These are phyloP conservation scores for Mobula hypostoma DNA, from an alignment of 2,113 vertebrate species.

Conservation along the genomic window DNA sequence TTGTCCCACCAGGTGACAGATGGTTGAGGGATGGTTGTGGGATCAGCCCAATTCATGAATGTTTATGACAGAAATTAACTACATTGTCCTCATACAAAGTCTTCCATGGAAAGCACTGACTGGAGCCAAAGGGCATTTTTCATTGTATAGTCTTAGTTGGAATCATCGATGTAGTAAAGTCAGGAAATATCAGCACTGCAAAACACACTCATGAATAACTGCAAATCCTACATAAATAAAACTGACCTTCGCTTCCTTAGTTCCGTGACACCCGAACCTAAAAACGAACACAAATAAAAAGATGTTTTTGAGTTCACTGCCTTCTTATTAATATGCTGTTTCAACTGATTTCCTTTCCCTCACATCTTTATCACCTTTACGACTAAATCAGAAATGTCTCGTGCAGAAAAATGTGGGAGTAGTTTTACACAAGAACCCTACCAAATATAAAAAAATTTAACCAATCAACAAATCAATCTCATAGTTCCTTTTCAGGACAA, in stretches of 20 bases:
- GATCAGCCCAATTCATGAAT: not conserved
- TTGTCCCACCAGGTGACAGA: not conserved
- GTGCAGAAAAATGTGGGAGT: not conserved
- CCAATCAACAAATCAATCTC: not conserved
- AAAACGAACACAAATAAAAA: not conserved
- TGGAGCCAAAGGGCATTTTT: not conserved
- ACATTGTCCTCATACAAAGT: not conserved
- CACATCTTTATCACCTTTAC: too few relatives aligned
- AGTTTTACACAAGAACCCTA: not conserved
- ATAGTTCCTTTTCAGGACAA: too few relatives aligned
- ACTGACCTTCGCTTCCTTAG: conserved; percentile 73
- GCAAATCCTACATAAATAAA: not conserved
- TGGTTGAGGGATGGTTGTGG: not conserved
- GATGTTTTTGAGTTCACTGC: not conserved
- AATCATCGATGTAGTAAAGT: not conserved
- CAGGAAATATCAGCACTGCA: not conserved
- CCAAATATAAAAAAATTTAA: not conserved
- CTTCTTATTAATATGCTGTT: not conserved
- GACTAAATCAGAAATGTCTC: not conserved
- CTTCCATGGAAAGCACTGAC: not conserved
- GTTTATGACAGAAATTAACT: not conserved
- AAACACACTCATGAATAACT: not conserved
- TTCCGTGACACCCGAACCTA: conserved; percentile 56
- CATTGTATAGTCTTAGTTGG: not conserved
- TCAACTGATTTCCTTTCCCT: too few relatives aligned